These are phyloP conservation scores for Myotis myotis DNA, from an alignment of 2,797 vertebrate genomes.

Conservation along the genomic window DNA sequence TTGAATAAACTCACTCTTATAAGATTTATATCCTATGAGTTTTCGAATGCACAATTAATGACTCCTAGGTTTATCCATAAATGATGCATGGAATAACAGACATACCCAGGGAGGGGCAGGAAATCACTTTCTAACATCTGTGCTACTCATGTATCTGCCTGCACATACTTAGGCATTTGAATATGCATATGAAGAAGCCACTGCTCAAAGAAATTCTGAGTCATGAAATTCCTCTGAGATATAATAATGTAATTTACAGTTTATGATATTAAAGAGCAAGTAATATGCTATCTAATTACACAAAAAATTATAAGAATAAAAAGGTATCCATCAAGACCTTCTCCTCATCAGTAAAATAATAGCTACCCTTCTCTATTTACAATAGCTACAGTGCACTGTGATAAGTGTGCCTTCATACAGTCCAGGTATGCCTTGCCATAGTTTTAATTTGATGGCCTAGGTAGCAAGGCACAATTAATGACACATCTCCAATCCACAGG, in stretches of 20 bases:
- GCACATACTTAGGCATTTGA: background rate
- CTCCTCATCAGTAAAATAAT: background rate
- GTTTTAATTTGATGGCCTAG: background rate
- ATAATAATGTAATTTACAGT: background rate
- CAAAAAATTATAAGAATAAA: background rate
- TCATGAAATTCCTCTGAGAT: background rate
- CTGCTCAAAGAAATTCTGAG: background rate
- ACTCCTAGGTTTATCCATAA: background rate
- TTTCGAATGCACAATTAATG: background rate
- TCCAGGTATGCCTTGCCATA: background rate
- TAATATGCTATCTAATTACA: background rate
- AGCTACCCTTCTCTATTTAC: background rate
- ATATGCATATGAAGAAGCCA: background rate
- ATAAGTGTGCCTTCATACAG: background rate
- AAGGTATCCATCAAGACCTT: background rate
- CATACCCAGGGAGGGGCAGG: background rate
- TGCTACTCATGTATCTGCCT: background rate
- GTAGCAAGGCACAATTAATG: background rate
- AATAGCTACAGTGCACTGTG: background rate
- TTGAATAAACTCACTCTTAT: background rate
- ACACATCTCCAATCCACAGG: background rate
- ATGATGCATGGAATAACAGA: background rate
- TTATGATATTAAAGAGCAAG: background rate
- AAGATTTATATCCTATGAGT: background rate
- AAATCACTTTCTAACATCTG: background rate